These are phyloP conservation scores for Brachionus asplanchnoidis DNA, from an alignment of 1,140 invertebrate genomes.

Conservation along the genomic window DNA sequence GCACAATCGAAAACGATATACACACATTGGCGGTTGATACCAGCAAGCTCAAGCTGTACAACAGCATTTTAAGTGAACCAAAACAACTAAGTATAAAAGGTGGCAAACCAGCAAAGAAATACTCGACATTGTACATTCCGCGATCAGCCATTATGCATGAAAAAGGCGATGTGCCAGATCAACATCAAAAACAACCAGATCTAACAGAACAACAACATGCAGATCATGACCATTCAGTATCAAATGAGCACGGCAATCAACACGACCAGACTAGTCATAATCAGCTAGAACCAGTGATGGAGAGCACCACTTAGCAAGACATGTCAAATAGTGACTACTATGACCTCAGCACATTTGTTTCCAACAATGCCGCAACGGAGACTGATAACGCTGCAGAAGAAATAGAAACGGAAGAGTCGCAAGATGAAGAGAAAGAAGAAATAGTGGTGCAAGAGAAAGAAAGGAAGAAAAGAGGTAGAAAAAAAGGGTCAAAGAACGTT, in stretches of 20 bases:
- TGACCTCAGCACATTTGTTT: background rate
- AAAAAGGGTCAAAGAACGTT: background rate
- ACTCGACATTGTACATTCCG: background rate
- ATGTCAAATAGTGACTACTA: background rate
- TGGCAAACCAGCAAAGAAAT: background rate
- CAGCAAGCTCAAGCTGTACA: background rate
- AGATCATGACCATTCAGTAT: background rate
- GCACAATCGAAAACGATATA: background rate
- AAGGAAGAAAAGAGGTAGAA: background rate
- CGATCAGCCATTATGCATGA: background rate
- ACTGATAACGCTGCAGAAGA: background rate
- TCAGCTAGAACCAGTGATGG: background rate
- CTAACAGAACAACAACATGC: background rate
- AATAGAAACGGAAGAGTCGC: background rate
- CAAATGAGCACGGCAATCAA: background rate
- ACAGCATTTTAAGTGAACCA: background rate
- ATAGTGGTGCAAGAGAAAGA: background rate
- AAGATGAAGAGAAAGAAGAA: background rate
- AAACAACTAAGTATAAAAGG: background rate
- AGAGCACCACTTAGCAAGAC: background rate
- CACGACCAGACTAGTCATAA: background rate
- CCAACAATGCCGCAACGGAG: background rate
- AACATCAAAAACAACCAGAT: background rate
- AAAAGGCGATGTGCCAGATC: background rate
- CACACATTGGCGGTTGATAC: background rate